A percentile compares a stretch with the other conserved stretches of the same genome.
Evolutionary conservation across 2,888 invertebrate species (phyloP).

Genomic region (Pandemis cinnamomeana): DNA sequence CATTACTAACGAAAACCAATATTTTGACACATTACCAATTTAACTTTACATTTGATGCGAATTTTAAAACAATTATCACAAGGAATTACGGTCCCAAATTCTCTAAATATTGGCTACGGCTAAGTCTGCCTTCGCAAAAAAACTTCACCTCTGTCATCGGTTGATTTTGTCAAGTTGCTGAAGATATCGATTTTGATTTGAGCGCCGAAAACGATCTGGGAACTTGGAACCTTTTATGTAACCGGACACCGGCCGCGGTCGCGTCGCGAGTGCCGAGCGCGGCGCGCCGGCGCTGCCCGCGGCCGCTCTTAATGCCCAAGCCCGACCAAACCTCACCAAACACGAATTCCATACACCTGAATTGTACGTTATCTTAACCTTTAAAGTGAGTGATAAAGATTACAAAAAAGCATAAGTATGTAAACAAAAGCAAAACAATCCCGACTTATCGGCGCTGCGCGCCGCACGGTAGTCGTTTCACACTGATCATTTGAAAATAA

Average conservation of each 20-base stretch:
- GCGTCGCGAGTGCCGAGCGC: not conserved
- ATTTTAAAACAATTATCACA: constrained; percentile 26
- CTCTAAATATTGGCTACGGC: constrained; percentile 13
- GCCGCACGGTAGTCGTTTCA: constrained; percentile 76
- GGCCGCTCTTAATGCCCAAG: constrained; percentile 46
- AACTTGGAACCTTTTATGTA: constrained; percentile 76
- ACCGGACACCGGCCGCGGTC: constrained; percentile 71
- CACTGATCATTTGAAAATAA: constrained; percentile 72
- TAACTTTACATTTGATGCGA: constrained; percentile 55
- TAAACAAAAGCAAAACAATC: constrained; percentile 49
- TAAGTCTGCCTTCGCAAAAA: constrained; percentile 48
- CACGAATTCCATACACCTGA: constrained; percentile 50
- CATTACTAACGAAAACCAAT: constrained; percentile 72
- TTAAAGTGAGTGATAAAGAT: constrained; percentile 38
- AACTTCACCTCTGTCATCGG: constrained; percentile 64
- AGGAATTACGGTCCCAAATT: constrained; percentile 58
- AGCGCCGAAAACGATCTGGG: constrained; percentile 73
- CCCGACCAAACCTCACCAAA: constrained; percentile 57
- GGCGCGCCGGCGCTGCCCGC: constrained; percentile 59
- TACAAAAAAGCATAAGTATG: constrained; percentile 44
- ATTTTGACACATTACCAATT: constrained; percentile 58
- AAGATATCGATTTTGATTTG: constrained; percentile 77
- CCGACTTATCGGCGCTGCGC: constrained; percentile 63
- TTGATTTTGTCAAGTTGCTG: constrained; percentile 75
- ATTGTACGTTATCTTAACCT: constrained; percentile 37